phyloP scores from a whole-genome alignment of 2,113 vertebrate species.

The Diadophis punctatus region DNA sequence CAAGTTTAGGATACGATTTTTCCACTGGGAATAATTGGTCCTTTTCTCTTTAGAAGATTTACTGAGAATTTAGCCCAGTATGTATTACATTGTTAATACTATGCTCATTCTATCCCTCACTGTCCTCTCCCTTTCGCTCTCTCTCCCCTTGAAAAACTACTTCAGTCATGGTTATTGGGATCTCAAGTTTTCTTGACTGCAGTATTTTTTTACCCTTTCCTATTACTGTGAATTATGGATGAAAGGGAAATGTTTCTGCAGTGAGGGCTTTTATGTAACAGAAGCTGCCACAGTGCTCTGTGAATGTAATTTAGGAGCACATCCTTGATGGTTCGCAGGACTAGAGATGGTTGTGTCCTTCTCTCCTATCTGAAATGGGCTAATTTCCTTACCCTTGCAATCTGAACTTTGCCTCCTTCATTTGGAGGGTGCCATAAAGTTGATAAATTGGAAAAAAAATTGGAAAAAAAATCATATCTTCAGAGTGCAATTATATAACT shows the following conservation, averaged over 20 bases:
- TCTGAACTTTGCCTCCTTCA: neutral
- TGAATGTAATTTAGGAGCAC: neutral
- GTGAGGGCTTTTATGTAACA: neutral
- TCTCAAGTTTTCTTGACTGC: neutral
- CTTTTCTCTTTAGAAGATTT: neutral
- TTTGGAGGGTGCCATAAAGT: neutral
- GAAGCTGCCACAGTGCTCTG: neutral
- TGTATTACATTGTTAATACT: neutral
- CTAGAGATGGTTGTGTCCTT: neutral
- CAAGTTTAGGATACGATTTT: neutral
- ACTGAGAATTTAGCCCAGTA: neutral
- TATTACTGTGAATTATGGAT: neutral
- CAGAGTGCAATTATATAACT: neutral
- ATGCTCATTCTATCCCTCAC: neutral
- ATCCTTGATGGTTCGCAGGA: neutral
- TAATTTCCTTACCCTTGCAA: neutral
- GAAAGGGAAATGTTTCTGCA: neutral
- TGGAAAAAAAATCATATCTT: too few relatives aligned
- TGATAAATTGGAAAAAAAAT: neutral
- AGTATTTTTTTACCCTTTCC: neutral
- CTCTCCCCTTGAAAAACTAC: neutral
- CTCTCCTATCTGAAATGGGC: neutral
- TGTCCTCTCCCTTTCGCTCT: neutral
- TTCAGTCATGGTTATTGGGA: neutral
- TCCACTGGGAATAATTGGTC: neutral